Evolutionary conservation across 2,797 vertebrate species (phyloP).

Genomic region (Sebastes umbrosus): DNA sequence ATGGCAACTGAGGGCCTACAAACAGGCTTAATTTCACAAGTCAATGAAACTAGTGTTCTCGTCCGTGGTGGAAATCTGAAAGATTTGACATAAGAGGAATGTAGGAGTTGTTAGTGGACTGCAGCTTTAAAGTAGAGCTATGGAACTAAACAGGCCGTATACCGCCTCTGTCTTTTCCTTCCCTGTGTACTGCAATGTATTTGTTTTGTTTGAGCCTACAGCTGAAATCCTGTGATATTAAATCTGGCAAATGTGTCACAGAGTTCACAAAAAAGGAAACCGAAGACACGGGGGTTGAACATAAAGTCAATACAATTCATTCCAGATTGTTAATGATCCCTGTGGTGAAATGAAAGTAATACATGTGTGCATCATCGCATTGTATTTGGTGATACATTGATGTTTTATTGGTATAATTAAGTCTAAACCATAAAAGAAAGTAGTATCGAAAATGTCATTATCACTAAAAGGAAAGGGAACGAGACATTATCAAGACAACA

Average conservation of each 20-base stretch:
- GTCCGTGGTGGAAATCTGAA: conserved; percentile 25
- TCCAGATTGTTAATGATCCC: not conserved
- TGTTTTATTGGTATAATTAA: not conserved
- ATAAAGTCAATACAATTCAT: not conserved
- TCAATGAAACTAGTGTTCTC: conserved; percentile 37
- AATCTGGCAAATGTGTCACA: not conserved
- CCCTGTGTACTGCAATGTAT: not conserved
- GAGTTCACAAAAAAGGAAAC: not conserved
- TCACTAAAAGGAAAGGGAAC: not conserved
- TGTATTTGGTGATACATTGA: not conserved
- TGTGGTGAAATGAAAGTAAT: not conserved
- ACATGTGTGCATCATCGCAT: not conserved
- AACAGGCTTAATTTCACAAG: conserved; percentile 33
- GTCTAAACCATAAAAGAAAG: not conserved
- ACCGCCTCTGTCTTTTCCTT: not conserved
- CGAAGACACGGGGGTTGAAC: not conserved
- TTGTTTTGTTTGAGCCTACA: not conserved
- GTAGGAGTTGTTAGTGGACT: conserved; percentile 1
- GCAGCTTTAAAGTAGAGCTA: conserved; percentile 11
- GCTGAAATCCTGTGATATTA: not conserved
- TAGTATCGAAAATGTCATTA: not conserved
- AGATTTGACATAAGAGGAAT: conserved; percentile 43
- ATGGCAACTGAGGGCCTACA: conserved; percentile 48
- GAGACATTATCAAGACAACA: not conserved
- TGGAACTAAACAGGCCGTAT: not conserved